Evolutionary conservation across 2,113 vertebrate genomes (phyloP).

Genomic region (Puma concolor): DNA sequence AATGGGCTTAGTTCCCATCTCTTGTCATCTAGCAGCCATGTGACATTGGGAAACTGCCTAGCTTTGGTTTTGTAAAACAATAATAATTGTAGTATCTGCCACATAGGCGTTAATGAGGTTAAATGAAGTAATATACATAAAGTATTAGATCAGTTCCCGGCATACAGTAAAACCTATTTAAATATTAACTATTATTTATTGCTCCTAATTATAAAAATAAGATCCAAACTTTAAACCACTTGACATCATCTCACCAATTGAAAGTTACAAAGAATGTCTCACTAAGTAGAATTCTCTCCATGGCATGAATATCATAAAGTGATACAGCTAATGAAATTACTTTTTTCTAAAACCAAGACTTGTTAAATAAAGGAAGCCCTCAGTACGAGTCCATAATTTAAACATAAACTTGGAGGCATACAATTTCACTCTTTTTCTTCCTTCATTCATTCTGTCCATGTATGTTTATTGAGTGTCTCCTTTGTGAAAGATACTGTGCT

Average conservation of each 20-base stretch:
- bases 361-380: not conserved
- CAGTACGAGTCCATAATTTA: not conserved
- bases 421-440: not conserved
- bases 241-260: not conserved
- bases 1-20: not conserved
- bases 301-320: not conserved
- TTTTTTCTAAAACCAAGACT: not conserved
- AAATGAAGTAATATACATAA: not conserved
- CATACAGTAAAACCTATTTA: not conserved
- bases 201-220: constrained; percentile 16
- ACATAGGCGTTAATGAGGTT: not conserved
- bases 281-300: not conserved
- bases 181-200: not conserved
- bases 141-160: not conserved
- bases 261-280: not conserved
- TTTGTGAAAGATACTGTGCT: not conserved
- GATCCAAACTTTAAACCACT: not conserved
- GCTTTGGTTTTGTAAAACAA: not conserved
- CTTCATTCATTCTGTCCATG: not conserved
- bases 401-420: not conserved
- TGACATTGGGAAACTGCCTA: not conserved
- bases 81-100: not conserved
- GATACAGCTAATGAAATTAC: not conserved
- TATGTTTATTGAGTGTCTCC: not conserved
- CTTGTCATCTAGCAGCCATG: not conserved